Evolutionary conservation across 2,797 vertebrate species (phyloP), one percentile per base, ranked within the genome.

Genomic region (Gallinago solitaria): DNA sequence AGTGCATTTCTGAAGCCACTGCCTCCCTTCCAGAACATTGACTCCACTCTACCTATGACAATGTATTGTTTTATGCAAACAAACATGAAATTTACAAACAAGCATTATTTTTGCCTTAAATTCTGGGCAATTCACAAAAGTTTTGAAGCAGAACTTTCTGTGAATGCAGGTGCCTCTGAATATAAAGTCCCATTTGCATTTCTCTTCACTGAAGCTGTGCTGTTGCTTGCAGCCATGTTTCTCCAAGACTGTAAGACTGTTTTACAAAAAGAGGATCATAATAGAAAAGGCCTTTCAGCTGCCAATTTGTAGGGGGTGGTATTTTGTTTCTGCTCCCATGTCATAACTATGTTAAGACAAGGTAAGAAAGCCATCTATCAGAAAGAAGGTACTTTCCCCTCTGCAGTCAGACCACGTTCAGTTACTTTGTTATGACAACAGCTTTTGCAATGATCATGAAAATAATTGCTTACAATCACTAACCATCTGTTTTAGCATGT

Each of bases 41-140:
- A 57, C 21, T 47, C 8, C 67, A 8, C n/a, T 17, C 18, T 12
- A 16, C 12, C 39, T 27, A 30, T 0, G 5, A 59, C 73, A 91
- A 83, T 1, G 2, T n/a, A 37, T 15, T 1, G 1, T 12, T 3
- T 60, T 39, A 47, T 3, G 18, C 0, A 9, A 85, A 53, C 43
- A 81, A 68, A 16, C 7, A 51, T 4, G 7, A 48, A 30, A 16
- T 57, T 80, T 11, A 45, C 15, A 80, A 83, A 28, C 4, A 60
- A 14, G 5, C 0, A 0, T 24, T 30, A 3, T 68, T 70, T 50
- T 56, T 19, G 1, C 63, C n/a, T 74, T 51, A 32, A 75, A 19
- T 74, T 81, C 33, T n/a, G 14, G 4, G 5, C 16, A 53, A 57
- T 76, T 89, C 47, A 69, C 7, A 41, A 5, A 69, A 28, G 19